phyloP scores from a whole-genome alignment of 2,113 vertebrate species.

The Eudyptes chrysolophus region DNA sequence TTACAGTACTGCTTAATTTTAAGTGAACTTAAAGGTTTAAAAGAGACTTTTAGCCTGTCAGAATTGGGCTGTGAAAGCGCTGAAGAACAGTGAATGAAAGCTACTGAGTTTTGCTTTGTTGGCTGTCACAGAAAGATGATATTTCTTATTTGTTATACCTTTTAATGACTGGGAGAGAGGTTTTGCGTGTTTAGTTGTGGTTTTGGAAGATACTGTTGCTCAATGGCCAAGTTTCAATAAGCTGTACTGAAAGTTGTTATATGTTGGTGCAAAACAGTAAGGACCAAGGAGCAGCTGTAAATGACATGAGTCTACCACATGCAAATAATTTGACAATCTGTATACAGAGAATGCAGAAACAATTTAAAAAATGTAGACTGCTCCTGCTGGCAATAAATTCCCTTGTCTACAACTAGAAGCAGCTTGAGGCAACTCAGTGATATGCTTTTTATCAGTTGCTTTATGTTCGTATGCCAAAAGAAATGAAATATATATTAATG shows the following conservation, averaged over 20 bases:
- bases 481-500: neutral
- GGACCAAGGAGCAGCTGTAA: conserved; percentile 33
- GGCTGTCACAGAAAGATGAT: neutral
- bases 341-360: conserved; percentile 33
- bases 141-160: neutral
- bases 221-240: neutral
- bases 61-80: neutral
- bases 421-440: neutral
- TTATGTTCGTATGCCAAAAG: neutral
- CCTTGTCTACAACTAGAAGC: neutral
- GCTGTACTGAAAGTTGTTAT: neutral
- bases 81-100: neutral
- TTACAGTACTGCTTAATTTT: neutral
- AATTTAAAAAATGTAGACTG: conserved; percentile 19
- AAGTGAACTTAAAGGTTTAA: neutral
- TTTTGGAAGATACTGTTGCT: neutral
- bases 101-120: neutral
- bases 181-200: neutral
- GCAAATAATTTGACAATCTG: conserved; percentile 1
- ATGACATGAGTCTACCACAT: neutral
- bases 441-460: neutral
- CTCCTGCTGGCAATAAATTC: conserved; percentile 25
- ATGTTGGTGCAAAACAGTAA: neutral
- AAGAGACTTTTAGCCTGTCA: neutral
- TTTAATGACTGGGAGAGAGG: neutral